Evolutionary conservation across 2,113 vertebrate genomes (phyloP), one percentile per base, ranked within the genome.

Genomic region (Syrrhaptes paradoxus): DNA sequence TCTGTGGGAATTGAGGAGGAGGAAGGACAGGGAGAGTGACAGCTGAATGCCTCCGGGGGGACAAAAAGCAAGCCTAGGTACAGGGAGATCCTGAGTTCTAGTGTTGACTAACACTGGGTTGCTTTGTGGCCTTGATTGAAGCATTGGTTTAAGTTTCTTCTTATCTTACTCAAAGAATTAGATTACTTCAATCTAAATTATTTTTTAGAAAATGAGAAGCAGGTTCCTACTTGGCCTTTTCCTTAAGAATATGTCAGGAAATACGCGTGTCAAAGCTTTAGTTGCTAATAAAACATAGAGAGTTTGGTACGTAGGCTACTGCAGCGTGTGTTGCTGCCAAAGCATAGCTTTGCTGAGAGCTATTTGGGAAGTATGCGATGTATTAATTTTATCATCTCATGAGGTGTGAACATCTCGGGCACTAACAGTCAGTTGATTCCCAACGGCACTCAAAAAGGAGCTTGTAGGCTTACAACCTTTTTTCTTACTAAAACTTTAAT

Each of bases 221-320:
- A 46, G 41, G 32, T 21, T 81, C 36, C 59, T 55, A 1, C 32
- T 57, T 51, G 43, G 16, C 66, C 24, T 66, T 89, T 79, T 77
- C 36, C 49, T 83, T 46, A 28, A 58, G 59, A 77, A 25, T 32
- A 22, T 10, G 45, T 62, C 57, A 62, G 76, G 41, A 83, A 74
- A 49, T 38, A 15, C 0, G 0, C 7, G 2, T 0, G 2, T 55
- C 85, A 55, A 7, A 70, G 58, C 73, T 75, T 10, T 32, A 25
- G 34, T 19, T 52, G 46, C 22, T 77, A 32, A 32, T 75, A 54
- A 32, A 73, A 12, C 10, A 1, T 4, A 8, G 61, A 13, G 65
- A 71, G 31, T 43, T 81, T 45, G 41, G 20, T 66, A 24, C 7
- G 31, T 52, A 11, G 87, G 51, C 83, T 54, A 24, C 45, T 84